A percentile compares a stretch with the other conserved stretches of the same genome.
These are phyloP conservation scores for Physocephala rufipes DNA, from an alignment of 2,888 invertebrate species.

Conservation along the genomic window DNA sequence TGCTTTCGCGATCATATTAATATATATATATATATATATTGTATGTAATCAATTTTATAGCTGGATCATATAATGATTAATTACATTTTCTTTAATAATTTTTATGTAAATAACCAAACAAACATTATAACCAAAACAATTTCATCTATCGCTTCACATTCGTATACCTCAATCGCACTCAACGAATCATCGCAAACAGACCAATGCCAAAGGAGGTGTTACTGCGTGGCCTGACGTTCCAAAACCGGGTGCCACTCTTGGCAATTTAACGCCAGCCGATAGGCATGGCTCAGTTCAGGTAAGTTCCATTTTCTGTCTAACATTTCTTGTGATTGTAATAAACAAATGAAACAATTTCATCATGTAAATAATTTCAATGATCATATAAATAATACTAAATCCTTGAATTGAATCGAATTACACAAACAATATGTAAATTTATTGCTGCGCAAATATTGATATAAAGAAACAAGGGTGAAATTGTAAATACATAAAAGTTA, in stretches of 20 bases:
- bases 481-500: constrained; percentile 1
- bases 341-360: constrained; percentile 22
- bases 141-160: constrained; percentile 13
- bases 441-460: background rate
- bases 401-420: no score
- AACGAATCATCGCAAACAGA: constrained; percentile 49
- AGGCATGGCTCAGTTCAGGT: constrained; percentile 98
- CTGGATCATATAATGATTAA: background rate
- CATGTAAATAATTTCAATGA: constrained; percentile 25
- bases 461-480: constrained; percentile 1
- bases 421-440: background rate
- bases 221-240: constrained; percentile 86
- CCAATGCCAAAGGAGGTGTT: constrained; percentile 77
- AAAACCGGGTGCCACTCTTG: constrained; percentile 80
- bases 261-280: constrained; percentile 92
- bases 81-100: background rate
- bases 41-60: background rate
- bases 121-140: constrained; percentile 29
- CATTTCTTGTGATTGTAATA: constrained; percentile 46
- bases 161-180: constrained; percentile 5
- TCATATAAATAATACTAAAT: background rate
- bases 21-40: background rate
- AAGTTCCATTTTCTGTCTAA: constrained; percentile 58
- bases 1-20: background rate
- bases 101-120: constrained; percentile 12